Evolutionary conservation across 2,888 invertebrate genomes (phyloP), one percentile per base, ranked within the genome.

Genomic region (Euzophera pinguis): DNA sequence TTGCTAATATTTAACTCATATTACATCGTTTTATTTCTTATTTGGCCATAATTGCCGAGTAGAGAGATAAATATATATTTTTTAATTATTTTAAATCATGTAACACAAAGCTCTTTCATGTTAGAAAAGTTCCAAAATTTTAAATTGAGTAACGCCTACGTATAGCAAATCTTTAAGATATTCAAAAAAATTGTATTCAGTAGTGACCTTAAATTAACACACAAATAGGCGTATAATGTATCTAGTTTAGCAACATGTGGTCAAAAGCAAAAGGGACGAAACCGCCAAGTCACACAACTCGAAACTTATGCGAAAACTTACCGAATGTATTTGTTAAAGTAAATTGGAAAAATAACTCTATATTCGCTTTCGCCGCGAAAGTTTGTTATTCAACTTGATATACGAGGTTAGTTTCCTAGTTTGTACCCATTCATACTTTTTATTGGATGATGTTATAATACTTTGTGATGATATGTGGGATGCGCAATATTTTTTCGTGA

Each of bases 291-390:
- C 61, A 55, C 56, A 56, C 5, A 65, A 64, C 56, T 67, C 57
- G 47, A 1, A 80, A 83, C 68, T 81, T 83, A 83, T 84, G 76
- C 81, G 69, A 59, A 73, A 82, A 84, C 66, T 83, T 83, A 49
- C 50, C 55, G 62, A 71, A 65, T 72, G 62, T 71, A 65, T 78
- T 69, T 69, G 73, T 68, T 71, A 60, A 60, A 71, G 63, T 66
- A 71, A 73, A 80, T 77, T 72, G 76, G 65, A 73, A 75, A 78
- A 75, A 77, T 76, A 78, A 71, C 67, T 74, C 61, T 54, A 58
- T 63, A 63, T 69, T 65, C 62, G 61, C 54, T 48, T 54, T 43
- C 52, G 43, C 42, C 13, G 56, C 53, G 39, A 39, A 50, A 58
- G 53, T 58, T 57, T 57, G 60, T 64, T 59, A 41, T 61, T 64